Base-by-base conservation (phyloP, 2,797 vertebrate genomes). In the Sebastes reedi region DNA sequence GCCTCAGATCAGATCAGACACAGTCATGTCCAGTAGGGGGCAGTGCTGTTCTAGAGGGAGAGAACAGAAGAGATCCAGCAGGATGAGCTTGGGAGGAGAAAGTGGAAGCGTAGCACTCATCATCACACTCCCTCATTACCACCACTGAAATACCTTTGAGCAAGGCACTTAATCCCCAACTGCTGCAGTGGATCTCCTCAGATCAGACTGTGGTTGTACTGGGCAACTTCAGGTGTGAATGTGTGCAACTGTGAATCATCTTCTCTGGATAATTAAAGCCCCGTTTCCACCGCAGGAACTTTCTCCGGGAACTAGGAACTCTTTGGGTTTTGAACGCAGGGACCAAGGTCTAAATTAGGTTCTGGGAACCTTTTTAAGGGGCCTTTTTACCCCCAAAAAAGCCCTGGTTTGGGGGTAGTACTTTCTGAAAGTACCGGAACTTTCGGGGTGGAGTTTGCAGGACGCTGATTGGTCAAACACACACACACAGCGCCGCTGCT, bases 221-320 rank as follows among this genome's bases (percentile, higher is more conserved):
- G 36, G 12, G 36, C 36, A 25, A 25, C 56, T 16, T 25, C 56
- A 59, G 56, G 24, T 59, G 56, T 27, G 56, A 42, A 42, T 42
- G 13, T 42, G 13, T 42, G 13, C 39, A 42, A 42, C 5, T 14
- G 39, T 42, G 13, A 42, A 42, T 42, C 39, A 14, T 0, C 5
- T 42, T 42, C 39, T 39, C 11, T 39, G 0, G 36, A 39, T 39
- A 39, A 39, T 1, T 36, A 36, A 36, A 36, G 34, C 34, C 34
- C 34, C 0, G 34, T 36, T 36, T 36, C 34, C 34, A 36, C 34
- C 0, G 0, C 36, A 12, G 2, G 36, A 39, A 39, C 36, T 39
- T 39, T 42, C 39, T 10, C 39, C 54, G 0, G 9, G n/a, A 22
- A 54, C 52, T 5, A 42, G 13, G 13, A 42, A 42, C 34, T 36